Conservation (phyloP, 2,797 vertebrate species). For the Micrastur ruficollis region DNA sequence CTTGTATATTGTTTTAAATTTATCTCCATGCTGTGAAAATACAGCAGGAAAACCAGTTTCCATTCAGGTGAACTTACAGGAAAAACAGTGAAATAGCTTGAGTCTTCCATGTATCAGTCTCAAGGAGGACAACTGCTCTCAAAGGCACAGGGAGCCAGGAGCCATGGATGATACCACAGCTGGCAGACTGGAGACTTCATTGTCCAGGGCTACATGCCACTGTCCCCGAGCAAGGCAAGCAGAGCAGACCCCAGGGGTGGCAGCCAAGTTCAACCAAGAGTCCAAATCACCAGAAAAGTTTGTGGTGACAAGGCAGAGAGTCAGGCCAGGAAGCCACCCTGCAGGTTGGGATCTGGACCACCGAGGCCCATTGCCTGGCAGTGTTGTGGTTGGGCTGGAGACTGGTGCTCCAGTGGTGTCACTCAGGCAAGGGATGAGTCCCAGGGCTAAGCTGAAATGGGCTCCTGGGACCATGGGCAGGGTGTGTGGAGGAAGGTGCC, state of each 20-base stretch:
- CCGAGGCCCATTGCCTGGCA: neutral
- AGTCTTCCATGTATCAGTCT: neutral
- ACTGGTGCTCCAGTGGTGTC: neutral
- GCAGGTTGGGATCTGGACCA: neutral
- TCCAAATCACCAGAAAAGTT: neutral
- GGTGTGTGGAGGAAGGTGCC: neutral
- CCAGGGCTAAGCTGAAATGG: neutral
- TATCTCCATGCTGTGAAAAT: neutral
- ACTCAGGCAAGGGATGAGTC: neutral
- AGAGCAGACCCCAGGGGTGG: too few species aligned
- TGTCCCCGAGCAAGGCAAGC: accelerated
- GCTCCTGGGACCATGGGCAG: neutral
- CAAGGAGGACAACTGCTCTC: neutral
- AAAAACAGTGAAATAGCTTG: neutral
- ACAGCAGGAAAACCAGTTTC: neutral
- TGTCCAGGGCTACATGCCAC: neutral
- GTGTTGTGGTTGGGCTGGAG: too few species aligned
- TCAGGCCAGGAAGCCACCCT: neutral
- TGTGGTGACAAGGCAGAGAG: neutral
- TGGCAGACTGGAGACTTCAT: neutral
- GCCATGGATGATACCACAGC: neutral
- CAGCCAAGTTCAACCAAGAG: neutral
- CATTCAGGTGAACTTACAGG: accelerated
- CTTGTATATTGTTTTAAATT: neutral
- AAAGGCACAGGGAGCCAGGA: neutral